Conservation (phyloP, 2,888 invertebrate genomes). For the Latrodectus elegans region DNA sequence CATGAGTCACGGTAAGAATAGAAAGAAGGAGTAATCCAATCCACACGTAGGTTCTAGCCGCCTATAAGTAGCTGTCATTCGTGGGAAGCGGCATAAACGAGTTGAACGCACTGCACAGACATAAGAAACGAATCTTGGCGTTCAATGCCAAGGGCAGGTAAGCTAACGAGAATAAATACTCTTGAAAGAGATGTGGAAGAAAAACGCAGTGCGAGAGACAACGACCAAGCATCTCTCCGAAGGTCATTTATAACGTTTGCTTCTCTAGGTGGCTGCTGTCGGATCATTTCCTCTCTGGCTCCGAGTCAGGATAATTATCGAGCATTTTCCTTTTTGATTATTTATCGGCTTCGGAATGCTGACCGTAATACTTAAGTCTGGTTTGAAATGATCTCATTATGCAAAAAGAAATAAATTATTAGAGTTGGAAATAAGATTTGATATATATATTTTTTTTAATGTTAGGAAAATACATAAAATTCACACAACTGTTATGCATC, state of each 20-base stretch:
- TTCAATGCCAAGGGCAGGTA: conserved; percentile 64
- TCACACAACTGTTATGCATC: too few relatives aligned
- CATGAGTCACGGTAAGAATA: too few relatives aligned
- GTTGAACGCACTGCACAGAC: conserved; percentile 50
- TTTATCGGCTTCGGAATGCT: too few relatives aligned
- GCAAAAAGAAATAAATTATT: too few relatives aligned
- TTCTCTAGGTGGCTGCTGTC: not conserved
- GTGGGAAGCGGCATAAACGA: conserved; percentile 43
- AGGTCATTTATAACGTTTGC: not conserved
- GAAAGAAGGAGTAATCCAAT: not conserved
- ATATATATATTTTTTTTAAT: too few relatives aligned
- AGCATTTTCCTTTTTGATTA: too few relatives aligned
- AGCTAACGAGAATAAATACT: conserved; percentile 37
- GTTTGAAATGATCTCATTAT: too few relatives aligned
- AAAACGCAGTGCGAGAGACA: conserved; percentile 1
- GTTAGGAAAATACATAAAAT: too few relatives aligned
- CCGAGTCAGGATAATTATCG: too few relatives aligned
- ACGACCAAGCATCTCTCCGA: not conserved
- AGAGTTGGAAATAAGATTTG: too few relatives aligned
- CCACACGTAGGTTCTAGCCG: conserved; percentile 16
- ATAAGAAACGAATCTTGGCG: conserved; percentile 36
- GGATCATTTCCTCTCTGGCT: not conserved
- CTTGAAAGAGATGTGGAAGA: conserved; percentile 9
- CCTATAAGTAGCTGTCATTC: conserved; percentile 18
- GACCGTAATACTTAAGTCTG: too few relatives aligned